Evolutionary conservation across 37 sponge, comb jelly and placozoan species (phyloP).

Genomic region (Cliona cf. orientalis): DNA sequence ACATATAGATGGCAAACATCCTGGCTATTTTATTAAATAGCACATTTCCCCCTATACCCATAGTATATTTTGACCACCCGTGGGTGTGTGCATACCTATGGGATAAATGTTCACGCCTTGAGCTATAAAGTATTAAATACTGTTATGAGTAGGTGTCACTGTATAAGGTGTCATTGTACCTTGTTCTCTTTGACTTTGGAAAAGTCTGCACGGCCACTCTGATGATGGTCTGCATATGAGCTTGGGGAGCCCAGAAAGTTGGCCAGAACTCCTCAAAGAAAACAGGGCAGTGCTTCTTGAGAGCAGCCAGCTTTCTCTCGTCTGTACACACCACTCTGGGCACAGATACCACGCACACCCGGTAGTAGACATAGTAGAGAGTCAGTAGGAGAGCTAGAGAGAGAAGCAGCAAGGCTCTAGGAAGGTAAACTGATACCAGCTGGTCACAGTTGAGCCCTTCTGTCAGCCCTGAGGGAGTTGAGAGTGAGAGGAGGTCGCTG

Average conservation of each 20-base stretch:
- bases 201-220: slow-evolving; percentile 39
- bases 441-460: neutral
- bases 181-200: slow-evolving; percentile 27
- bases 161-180: too few species aligned
- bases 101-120: too few species aligned
- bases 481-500: neutral
- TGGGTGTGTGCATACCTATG: too few species aligned
- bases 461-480: neutral
- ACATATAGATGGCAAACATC: too few species aligned
- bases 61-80: too few species aligned
- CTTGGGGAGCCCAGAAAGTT: slow-evolving; percentile 64
- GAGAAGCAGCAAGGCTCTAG: too few species aligned
- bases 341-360: neutral
- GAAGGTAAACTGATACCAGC: neutral
- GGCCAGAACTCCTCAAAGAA: slow-evolving; percentile 56
- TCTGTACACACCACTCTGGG: slow-evolving; percentile 57
- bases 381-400: slow-evolving; percentile 6
- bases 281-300: slow-evolving; percentile 50
- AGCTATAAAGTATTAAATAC: too few species aligned
- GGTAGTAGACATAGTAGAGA: slow-evolving; percentile 52
- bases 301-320: neutral
- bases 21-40: too few species aligned
- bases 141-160: too few species aligned
- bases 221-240: slow-evolving; percentile 63
- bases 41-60: too few species aligned